Base-by-base conservation (phyloP, 2,797 vertebrate species). In the Loris lydekkerianus region DNA sequence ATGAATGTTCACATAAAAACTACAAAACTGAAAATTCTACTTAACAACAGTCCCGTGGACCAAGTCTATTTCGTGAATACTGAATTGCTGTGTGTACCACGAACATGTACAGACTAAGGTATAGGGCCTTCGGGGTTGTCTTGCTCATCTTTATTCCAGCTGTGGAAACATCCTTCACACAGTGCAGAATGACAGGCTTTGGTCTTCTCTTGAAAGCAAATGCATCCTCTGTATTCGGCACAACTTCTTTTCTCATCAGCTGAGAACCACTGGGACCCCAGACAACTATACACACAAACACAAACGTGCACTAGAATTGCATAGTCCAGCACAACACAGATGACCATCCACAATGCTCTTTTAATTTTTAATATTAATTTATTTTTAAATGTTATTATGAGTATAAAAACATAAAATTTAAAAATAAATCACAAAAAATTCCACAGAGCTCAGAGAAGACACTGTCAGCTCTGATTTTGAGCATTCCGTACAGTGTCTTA, bases 141-240 rank as follows among this genome's bases (percentile, higher is more conserved):
- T 37, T 31, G 27, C n/a, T 84, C 1, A 40, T 67, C 37, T 82
- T 77, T 84, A 70, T 75, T 86, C 53, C 61, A 81, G 10, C 6
- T 31, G 43, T 53, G 27, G 40, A 63, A 60, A 58, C 34, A 53
- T 6, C 92, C 46, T 85, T 94, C 60, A 61, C 31, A 77, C 4
- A 17, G 17, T 21, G 4, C 46, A 29, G 11, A 49, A 63, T 56
- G 83, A 86, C 17, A 82, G 76, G 20, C 46, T 58, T 53, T 63
- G 73, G 84, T 73, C 85, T 76, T 87, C 40, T 67, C 92, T 84
- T 49, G 31, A 76, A 94, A 91, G 43, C 34, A 65, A 76, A 97
- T 15, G n/a, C 11, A 63, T 95, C 43, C 84, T n/a, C 80, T 20
- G 25, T 63, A 77, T 56, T 94, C 86, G 86, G 37, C 43, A 31